Base-by-base conservation (phyloP, 2,888 invertebrate species). In the Pterostichus niger region DNA sequence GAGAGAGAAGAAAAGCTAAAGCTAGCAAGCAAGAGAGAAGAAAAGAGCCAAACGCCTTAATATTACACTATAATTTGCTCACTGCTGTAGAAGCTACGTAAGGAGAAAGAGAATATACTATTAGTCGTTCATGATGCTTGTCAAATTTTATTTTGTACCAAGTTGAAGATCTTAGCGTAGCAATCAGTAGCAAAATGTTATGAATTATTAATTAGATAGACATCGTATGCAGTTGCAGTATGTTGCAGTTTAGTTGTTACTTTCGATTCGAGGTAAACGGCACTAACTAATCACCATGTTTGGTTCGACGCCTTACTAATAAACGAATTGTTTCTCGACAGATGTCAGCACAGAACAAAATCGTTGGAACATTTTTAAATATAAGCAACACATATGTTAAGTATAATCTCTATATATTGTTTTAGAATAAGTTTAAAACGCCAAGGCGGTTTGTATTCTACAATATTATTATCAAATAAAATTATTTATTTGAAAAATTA, bases 391-490 rank as follows among this genome's bases (percentile, higher is more conserved):
- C 46, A 40, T 83, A 77, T 83, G 83, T 83, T 77, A 82, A 76
- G 61, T 80, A 76, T 76, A 40, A 61, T 76, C 35, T 54, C 56
- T 81, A 76, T 83, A 81, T 81, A 73, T 73, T 71, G 49, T 76
- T 83, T 83, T 83, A 76, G 77, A 68, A 77, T 83, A 77, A 83
- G 83, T 83, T 76, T 54, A 56, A 24, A 40, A 68, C 77, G 82
- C 82, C 46, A 76, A 54, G 40, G 81, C 81, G 81, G 52, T 83
- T 83, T 83, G 77, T 83, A 83, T 83, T 83, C 64, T 77, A 75
- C 40, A 75, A 75, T 82, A 82, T 82, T 75, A 82, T 80, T 80
- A 73, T 73, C 73, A 77, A 82, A 77, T 83, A 83, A 76, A 83
- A 83, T 75, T 83, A 83, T 83, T 83, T 83, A 83, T 83, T 83